Percentiles rank a stretch among this genome's conserved stretches.
phyloP scores from a whole-genome alignment of 1,140 invertebrate species.

The Drosophila bipectinata region DNA sequence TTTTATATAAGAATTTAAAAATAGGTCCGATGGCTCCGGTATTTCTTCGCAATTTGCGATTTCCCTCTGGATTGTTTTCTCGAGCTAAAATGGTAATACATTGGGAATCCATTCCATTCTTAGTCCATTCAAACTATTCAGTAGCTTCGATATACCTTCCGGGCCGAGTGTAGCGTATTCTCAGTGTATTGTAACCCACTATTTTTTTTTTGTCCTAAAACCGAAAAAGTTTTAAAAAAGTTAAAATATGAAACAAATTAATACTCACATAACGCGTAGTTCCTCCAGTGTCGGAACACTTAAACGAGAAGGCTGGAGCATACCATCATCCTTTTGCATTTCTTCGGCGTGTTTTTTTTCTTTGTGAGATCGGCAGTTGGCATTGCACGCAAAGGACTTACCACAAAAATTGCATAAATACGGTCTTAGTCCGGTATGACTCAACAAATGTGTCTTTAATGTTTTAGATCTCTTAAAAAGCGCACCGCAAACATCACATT shows the following conservation, averaged over 20 bases:
- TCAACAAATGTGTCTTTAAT: conserved; percentile 83
- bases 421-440: conserved; percentile 84
- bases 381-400: conserved; percentile 84
- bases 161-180: too few species aligned
- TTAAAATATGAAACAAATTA: not conserved
- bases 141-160: too few species aligned
- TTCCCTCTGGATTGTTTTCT: too few species aligned
- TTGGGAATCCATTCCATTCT: too few species aligned
- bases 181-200: not conserved
- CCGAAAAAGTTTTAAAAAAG: not conserved
- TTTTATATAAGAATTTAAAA: too few species aligned
- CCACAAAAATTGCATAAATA: conserved; percentile 84
- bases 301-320: conserved; percentile 22
- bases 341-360: conserved; percentile 84
- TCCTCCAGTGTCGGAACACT: conserved; percentile 59
- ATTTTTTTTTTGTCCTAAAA: not conserved
- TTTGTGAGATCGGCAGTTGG: conserved; percentile 85
- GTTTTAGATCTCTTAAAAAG: conserved; percentile 83
- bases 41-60: too few species aligned
- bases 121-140: too few species aligned
- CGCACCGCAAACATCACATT: conserved; percentile 82
- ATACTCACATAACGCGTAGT: conserved; percentile 58
- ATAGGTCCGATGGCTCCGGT: too few species aligned
- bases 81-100: too few species aligned
- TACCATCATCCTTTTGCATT: conserved; percentile 54